These are phyloP conservation scores for Rhogogaster chlorosoma DNA, from an alignment of 2,888 invertebrate genomes.

Conservation along the genomic window DNA sequence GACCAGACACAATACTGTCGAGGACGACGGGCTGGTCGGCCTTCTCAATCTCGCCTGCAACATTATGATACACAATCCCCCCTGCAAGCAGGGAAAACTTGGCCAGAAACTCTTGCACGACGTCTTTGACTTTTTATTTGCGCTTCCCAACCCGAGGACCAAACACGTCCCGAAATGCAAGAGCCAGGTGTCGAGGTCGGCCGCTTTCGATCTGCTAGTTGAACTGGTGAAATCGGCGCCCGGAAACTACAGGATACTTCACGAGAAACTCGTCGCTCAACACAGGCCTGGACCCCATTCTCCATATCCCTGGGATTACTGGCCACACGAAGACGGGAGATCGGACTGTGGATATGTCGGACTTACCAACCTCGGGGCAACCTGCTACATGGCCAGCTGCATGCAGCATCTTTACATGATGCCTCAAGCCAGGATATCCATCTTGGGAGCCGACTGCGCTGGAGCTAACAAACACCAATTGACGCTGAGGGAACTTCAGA, in stretches of 20 bases:
- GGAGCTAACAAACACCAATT: constrained; percentile 88
- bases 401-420: constrained; percentile 99
- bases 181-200: constrained; percentile 92
- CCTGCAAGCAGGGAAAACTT: constrained; percentile 90
- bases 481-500: constrained; percentile 92
- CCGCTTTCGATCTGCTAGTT: constrained; percentile 94
- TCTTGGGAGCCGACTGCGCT: constrained; percentile 88
- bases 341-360: constrained; percentile 97
- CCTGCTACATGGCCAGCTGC: constrained; percentile 98
- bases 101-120: constrained; percentile 85
- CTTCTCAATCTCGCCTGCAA: constrained; percentile 92
- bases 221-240: constrained; percentile 92
- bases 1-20: constrained; percentile 88
- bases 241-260: constrained; percentile 91
- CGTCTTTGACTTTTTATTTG: constrained; percentile 93
- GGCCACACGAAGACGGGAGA: constrained; percentile 97
- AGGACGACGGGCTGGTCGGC: constrained; percentile 95
- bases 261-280: constrained; percentile 90
- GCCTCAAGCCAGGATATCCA: constrained; percentile 93
- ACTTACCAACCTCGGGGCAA: constrained; percentile 95
- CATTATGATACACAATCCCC: constrained; percentile 92
- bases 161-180: constrained; percentile 96
- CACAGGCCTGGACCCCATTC: constrained; percentile 91
- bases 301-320: constrained; percentile 97
- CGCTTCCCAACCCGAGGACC: constrained; percentile 91